phyloP scores from a whole-genome alignment of 2,888 invertebrate species.

The Atherix ibis region DNA sequence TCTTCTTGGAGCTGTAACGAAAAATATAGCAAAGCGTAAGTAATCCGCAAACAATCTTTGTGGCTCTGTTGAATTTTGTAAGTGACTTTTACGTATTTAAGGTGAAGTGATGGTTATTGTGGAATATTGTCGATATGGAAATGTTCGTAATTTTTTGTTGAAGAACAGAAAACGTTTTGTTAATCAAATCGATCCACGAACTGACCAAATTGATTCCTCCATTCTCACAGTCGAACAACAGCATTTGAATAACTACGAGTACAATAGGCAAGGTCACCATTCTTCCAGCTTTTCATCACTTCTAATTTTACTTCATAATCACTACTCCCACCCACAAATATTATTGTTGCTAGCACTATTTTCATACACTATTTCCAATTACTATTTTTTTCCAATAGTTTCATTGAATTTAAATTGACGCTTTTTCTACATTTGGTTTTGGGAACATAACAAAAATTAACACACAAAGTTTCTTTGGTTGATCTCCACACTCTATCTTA shows the following conservation, averaged over 20 bases:
- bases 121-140: slow-evolving; percentile 87
- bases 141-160: slow-evolving; percentile 74
- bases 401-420: too few relatives aligned
- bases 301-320: too few relatives aligned
- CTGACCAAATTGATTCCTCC: slow-evolving; percentile 50
- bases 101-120: slow-evolving; percentile 85
- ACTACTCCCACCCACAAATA: too few relatives aligned
- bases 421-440: neutral
- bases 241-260: slow-evolving; percentile 28
- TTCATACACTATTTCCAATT: too few relatives aligned
- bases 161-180: slow-evolving; percentile 69
- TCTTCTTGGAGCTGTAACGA: slow-evolving; percentile 84
- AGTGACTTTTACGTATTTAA: slow-evolving; percentile 24
- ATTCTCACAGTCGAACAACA: slow-evolving; percentile 39
- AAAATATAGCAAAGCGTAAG: slow-evolving; percentile 75
- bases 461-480: too few relatives aligned
- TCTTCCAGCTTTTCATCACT: too few relatives aligned
- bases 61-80: too few relatives aligned
- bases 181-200: slow-evolving; percentile 57
- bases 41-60: neutral
- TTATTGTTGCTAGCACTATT: too few relatives aligned
- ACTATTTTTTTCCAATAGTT: neutral
- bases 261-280: slow-evolving; percentile 27
- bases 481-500: too few relatives aligned
- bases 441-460: too few relatives aligned